Evolutionary conservation across 2,888 invertebrate species (phyloP), one percentile per base, ranked within the genome.

Genomic region (Calliphora vomitoria): DNA sequence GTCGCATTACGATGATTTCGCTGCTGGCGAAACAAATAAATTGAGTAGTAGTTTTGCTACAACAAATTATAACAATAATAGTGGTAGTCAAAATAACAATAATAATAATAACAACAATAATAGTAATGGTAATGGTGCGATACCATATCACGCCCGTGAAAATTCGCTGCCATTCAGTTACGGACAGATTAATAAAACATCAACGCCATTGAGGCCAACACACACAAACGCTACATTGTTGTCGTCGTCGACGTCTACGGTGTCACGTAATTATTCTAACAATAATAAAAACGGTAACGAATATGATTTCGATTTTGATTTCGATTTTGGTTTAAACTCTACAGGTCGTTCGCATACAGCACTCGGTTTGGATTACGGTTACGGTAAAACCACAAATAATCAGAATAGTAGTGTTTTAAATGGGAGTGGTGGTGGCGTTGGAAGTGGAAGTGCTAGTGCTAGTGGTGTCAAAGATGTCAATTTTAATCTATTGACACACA

Each of bases 91-190:
- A 88, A 90, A 90, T 87, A 89, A 86, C 87, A 87, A 89, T 87
- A 90, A 90, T 89, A 88, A 87, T 44, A 89, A 76, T 85, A 90
- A 89, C 80, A 90, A 90, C 86, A 89, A 89, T 90, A 90, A 90
- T 89, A 88, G 86, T 47, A 89, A 80, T 85, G 90, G 89, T 80
- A 90, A 90, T 87, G 90, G 90, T 55, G 84, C 88, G 85, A 97
- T 97, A 93, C 98, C 98, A 90, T 98, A 98, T 94, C 98, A 98
- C 96, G 98, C 98, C 92, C 95, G 98, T 91, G 96, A 97, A 90
- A 97, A 98, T 94, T 97, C 97, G 91, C 96, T 97, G 91, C 98
- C 98, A 88, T 98, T 98, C 94, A 97, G 97, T 83, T 98, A 98
- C 95, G 97, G 97, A 88, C 96, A 95, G 88, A 95, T 96, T 81